Percentiles rank a stretch among this genome's conserved stretches.
Evolutionary conservation across 2,113 vertebrate species (phyloP).

Genomic region (Burhinus oedicnemus): DNA sequence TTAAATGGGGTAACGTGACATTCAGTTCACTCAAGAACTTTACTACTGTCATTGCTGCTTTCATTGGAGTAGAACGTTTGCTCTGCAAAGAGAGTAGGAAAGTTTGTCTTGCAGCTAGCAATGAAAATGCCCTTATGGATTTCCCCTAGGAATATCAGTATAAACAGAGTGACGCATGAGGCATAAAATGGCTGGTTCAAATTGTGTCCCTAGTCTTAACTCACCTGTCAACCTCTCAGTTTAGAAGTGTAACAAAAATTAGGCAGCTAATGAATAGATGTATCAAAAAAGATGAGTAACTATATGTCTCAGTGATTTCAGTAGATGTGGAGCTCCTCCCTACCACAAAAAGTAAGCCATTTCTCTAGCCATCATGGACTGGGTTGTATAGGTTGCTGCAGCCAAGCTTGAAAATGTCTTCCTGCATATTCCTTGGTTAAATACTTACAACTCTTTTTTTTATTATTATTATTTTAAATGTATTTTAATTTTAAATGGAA

Average conservation of each 20-base stretch:
- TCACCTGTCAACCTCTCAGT: background rate
- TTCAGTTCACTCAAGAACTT: background rate
- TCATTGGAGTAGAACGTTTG: background rate
- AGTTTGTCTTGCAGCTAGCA: background rate
- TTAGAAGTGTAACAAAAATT: background rate
- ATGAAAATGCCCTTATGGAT: background rate
- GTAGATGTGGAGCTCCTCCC: background rate
- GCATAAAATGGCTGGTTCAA: background rate
- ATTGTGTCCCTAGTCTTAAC: background rate
- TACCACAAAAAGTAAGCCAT: background rate
- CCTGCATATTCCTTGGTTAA: background rate
- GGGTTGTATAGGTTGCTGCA: background rate
- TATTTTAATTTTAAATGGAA: background rate
- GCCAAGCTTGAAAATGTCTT: background rate
- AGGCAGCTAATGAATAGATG: background rate
- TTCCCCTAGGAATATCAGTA: background rate
- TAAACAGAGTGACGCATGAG: accelerated
- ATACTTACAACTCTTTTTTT: background rate
- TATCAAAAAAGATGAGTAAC: background rate
- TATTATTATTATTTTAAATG: background rate
- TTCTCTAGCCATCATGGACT: background rate
- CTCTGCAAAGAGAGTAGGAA: background rate
- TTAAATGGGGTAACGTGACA: background rate
- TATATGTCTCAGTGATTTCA: background rate
- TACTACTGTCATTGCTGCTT: background rate